Percentiles rank a stretch among this genome's conserved stretches.
These are phyloP conservation scores for Vandiemenella viatica DNA, from an alignment of 2,888 invertebrate genomes.

Conservation along the genomic window DNA sequence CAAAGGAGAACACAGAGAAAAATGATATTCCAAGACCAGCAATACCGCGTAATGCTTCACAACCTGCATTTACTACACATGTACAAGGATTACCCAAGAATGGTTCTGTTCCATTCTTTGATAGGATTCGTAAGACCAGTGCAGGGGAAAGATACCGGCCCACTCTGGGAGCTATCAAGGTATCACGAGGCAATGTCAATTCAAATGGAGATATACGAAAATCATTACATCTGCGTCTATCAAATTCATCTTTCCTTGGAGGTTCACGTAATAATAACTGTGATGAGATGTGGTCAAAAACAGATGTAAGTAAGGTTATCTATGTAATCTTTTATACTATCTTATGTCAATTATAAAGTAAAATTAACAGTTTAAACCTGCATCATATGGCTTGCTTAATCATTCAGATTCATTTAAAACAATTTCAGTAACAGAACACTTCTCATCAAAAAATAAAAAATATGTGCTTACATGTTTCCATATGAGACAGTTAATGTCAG, in stretches of 20 bases:
- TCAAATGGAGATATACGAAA: conserved; percentile 61
- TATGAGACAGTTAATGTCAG: too few species aligned
- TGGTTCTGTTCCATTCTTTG: conserved; percentile 81
- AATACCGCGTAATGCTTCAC: conserved; percentile 72
- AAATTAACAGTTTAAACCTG: too few species aligned
- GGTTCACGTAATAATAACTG: conserved; percentile 40
- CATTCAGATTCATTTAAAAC: too few species aligned
- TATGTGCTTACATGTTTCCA: too few species aligned
- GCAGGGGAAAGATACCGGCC: conserved; percentile 73
- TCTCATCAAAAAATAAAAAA: too few species aligned
- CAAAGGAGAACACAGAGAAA: conserved; percentile 15
- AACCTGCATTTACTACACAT: conserved; percentile 66
- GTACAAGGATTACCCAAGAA: conserved; percentile 59
- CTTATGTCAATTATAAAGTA: too few species aligned
- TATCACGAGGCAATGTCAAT: conserved; percentile 58
- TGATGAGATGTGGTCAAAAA: conserved; percentile 26
- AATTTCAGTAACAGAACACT: too few species aligned
- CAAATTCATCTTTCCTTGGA: conserved; percentile 39
- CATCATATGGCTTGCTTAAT: too few species aligned
- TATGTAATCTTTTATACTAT: neutral
- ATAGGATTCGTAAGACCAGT: conserved; percentile 69
- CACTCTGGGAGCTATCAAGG: conserved; percentile 65
- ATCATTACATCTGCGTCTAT: conserved; percentile 37
- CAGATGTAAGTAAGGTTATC: conserved; percentile 20
- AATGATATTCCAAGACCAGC: conserved; percentile 22